Evolutionary conservation across 2,888 invertebrate genomes (phyloP).

Genomic region (Theretra japonica): DNA sequence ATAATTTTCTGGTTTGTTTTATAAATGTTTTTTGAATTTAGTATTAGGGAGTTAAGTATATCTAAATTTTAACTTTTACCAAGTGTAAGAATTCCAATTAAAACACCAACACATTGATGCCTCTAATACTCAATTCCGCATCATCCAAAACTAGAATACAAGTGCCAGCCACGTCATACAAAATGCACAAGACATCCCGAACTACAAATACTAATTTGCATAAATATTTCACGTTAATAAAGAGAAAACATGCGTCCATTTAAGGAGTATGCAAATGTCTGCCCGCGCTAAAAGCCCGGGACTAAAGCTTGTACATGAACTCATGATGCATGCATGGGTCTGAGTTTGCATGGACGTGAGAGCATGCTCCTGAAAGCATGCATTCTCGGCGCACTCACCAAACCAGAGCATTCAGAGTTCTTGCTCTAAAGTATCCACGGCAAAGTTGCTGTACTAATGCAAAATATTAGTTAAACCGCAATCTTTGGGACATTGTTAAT

Average conservation of each 20-base stretch:
- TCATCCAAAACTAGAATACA: neutral
- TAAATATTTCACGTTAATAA: neutral
- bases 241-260: neutral
- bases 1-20: too few species aligned
- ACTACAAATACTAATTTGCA: neutral
- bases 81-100: too few species aligned
- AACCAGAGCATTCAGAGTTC: slow-evolving; percentile 5
- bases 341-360: neutral
- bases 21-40: too few species aligned
- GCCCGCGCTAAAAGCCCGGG: slow-evolving; percentile 19
- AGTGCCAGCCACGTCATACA: neutral
- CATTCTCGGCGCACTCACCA: slow-evolving; percentile 1
- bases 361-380: slow-evolving; percentile 21
- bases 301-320: slow-evolving; percentile 19
- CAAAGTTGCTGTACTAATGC: too few species aligned
- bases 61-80: too few species aligned
- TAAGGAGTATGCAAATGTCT: neutral
- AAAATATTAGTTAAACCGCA: too few species aligned
- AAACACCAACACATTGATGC: too few species aligned
- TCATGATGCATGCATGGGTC: slow-evolving; percentile 22
- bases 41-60: too few species aligned
- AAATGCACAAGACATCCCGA: neutral
- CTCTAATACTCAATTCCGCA: neutral
- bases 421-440: too few species aligned
- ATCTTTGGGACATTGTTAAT: too few species aligned